These are phyloP conservation scores for Encarsia formosa DNA, from an alignment of 2,888 invertebrate genomes.

Conservation along the genomic window DNA sequence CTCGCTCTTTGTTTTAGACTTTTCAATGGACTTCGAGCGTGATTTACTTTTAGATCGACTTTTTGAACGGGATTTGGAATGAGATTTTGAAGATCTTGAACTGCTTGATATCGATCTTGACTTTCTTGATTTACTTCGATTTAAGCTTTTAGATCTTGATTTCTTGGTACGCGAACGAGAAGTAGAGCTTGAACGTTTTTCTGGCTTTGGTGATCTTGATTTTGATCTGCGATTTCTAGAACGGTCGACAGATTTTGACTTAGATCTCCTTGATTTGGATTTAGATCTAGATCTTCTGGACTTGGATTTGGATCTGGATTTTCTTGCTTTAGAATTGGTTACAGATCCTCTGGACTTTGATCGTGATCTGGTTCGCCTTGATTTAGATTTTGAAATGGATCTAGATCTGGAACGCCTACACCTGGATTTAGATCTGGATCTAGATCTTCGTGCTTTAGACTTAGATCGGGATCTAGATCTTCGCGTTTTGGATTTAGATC, in stretches of 20 bases:
- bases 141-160: constrained; percentile 43
- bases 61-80: constrained; percentile 45
- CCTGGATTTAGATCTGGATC: constrained; percentile 47
- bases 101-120: constrained; percentile 42
- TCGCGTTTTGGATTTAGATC: constrained; percentile 49
- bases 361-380: constrained; percentile 47
- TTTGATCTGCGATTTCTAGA: constrained; percentile 43
- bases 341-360: constrained; percentile 42
- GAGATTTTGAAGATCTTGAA: constrained; percentile 43
- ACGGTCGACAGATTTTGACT: constrained; percentile 37
- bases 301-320: constrained; percentile 28
- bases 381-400: constrained; percentile 39
- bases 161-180: constrained; percentile 35
- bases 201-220: constrained; percentile 30
- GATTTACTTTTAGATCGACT: constrained; percentile 44
- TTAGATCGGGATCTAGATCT: constrained; percentile 44
- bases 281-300: constrained; percentile 10
- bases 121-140: constrained; percentile 34
- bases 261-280: constrained; percentile 7
- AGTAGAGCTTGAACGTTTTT: constrained; percentile 6
- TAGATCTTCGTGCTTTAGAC: constrained; percentile 43
- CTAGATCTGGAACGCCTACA: constrained; percentile 26
- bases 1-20: constrained; percentile 39
- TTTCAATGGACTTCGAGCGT: constrained; percentile 43
- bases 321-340: constrained; percentile 46